Base-by-base conservation (phyloP, 2,113 vertebrate species). In the Pitta sordida region DNA sequence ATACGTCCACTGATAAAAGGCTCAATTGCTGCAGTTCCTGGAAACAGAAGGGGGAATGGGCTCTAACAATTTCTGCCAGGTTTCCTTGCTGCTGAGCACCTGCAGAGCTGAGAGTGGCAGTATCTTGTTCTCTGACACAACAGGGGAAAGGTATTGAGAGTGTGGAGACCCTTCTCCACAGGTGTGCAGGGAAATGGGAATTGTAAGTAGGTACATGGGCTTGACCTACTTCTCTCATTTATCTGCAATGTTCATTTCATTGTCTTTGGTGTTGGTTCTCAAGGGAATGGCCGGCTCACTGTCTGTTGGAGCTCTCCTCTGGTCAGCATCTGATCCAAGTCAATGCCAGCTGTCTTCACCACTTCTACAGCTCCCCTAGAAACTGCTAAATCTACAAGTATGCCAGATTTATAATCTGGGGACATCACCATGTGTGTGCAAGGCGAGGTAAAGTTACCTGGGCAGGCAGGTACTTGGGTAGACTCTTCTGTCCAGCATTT, bases 351-450 rank as follows among this genome's bases (percentile, higher is more conserved):
- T 69, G 24, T 13, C 20, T 65, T 46, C 21, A 16, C 17, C 9
- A 4, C 17, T 7, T 16, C n/a, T 60, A 53, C 41, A 69, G 62
- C 39, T 60, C 11, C 52, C 37, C 34, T 53, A 22, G 34, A 13
- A 64, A 32, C 14, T 7, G 43, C 59, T 74, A 5, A 22, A 27
- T 20, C 41, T n/a, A 3, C 6, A 13, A 2, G 1, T 7, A 5
- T 49, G 56, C 2, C 59, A 80, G 27, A 7, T 27, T 12, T 15
- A 2, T 27, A 2, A 23, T 13, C 4, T 30, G 34, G 27, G 36
- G 44, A 15, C 7, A 24, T 13, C 55, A 15, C 4, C 0, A 0
- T 3, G 9, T 52, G 18, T 49, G 19, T 71, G 53, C 67, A 65
- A 39, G 48, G 48, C 63, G 52, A 62, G 21, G 17, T 10, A 12